Conservation (phyloP, 1,140 invertebrate genomes). For the Penaeus chinensis region DNA sequence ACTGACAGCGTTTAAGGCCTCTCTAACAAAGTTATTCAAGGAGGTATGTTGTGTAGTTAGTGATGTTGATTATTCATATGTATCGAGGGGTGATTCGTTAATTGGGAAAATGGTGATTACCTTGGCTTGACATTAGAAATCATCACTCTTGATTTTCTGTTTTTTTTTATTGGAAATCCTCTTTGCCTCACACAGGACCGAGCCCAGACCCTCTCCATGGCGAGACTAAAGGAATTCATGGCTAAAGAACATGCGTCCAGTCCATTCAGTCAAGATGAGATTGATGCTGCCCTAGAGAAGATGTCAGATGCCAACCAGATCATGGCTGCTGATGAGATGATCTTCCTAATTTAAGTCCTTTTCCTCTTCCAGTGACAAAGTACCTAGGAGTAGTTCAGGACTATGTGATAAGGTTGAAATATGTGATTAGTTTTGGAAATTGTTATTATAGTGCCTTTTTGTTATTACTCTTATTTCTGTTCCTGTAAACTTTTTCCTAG, state of each 20-base stretch:
- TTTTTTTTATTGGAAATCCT: neutral
- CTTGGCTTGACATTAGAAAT: neutral
- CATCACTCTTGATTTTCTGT: neutral
- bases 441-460: too few relatives aligned
- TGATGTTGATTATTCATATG: neutral
- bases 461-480: too few relatives aligned
- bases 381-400: too few relatives aligned
- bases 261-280: slow-evolving; percentile 78
- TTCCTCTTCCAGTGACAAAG: slow-evolving; percentile 6
- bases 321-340: slow-evolving; percentile 88
- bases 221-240: slow-evolving; percentile 74
- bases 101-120: neutral
- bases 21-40: slow-evolving; percentile 34
- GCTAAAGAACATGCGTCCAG: slow-evolving; percentile 73
- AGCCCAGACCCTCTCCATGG: slow-evolving; percentile 76
- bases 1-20: slow-evolving; percentile 40
- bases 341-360: slow-evolving; percentile 83
- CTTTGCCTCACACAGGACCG: slow-evolving; percentile 74
- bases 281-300: slow-evolving; percentile 80
- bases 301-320: slow-evolving; percentile 93
- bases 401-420: too few relatives aligned
- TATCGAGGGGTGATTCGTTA: neutral
- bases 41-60: slow-evolving; percentile 27
- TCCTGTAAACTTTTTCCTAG: too few relatives aligned
- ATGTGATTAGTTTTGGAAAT: too few relatives aligned